Evolutionary conservation across 2,797 vertebrate genomes (phyloP), one percentile per base, ranked within the genome.

Genomic region (Cuniculus paca): DNA sequence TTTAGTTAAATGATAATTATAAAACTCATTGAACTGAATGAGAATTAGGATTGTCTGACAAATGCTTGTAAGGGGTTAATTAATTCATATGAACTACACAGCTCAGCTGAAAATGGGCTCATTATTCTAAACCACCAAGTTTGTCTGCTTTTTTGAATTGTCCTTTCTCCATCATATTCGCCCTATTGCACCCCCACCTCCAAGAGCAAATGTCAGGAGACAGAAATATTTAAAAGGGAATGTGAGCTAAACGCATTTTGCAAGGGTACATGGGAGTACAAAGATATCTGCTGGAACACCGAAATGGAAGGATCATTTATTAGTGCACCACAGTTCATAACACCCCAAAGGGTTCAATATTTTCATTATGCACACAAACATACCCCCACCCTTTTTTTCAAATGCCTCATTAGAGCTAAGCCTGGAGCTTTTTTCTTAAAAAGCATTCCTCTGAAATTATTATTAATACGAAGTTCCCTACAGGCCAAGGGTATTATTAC

Each of bases 401-500:
- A 97, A 97, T 88, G 91, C 93, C 78, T 95, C 94, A 97, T 97
- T 97, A 97, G 81, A 97, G 78, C 74, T 91, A 95, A 97, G 95
- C 95, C 97, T 95, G 78, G 77, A 97, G 94, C 90, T 96, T 96
- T 95, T 95, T 72, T 92, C 52, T 90, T 97, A 96, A 97, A 97
- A 97, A 89, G 63, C 63, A 96, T 96, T 96, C 93, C 86, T 97
- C 90, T 95, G 90, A 95, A 97, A 97, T 97, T 97, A 98, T 96
- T 97, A 97, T 97, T 95, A 97, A 97, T 97, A 95, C 94, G 85
- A 95, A 96, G 94, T 94, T 95, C 93, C 95, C 94, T 94, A 96
- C 28, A 97, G 96, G 94, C 82, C 87, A 97, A 95, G 52, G 16
- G 75, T 86, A 95, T 97, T 97, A 97, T 97, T 97, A 97, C 12